These are phyloP conservation scores for Strigamia maritima DNA, from an alignment of 2,888 invertebrate genomes.

Conservation along the genomic window DNA sequence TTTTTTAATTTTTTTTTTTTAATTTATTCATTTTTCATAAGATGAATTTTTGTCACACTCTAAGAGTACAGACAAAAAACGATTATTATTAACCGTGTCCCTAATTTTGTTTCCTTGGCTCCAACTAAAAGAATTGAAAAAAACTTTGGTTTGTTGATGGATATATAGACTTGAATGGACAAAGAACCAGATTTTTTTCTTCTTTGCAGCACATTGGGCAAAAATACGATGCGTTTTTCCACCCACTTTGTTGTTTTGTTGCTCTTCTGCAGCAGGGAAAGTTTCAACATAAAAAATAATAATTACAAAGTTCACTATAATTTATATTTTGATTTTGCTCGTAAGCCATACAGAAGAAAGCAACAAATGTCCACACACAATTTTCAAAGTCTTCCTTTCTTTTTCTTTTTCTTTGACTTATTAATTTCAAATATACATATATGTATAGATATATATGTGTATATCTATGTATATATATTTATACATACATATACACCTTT, in stretches of 20 bases:
- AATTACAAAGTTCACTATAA: conserved; percentile 36
- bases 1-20: conserved; percentile 16
- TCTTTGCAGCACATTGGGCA: conserved; percentile 28
- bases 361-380: too few species aligned
- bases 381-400: neutral
- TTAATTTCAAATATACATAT: too few species aligned
- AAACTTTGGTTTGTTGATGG: too few species aligned
- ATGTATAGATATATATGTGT: too few species aligned
- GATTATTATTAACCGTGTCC: too few species aligned
- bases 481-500: too few species aligned
- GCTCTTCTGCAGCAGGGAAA: too few species aligned
- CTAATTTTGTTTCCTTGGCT: neutral
- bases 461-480: too few species aligned
- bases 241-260: too few species aligned
- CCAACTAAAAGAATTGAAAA: neutral
- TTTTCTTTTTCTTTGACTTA: too few species aligned
- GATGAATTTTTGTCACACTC: conserved; percentile 5
- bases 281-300: conserved; percentile 38
- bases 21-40: neutral
- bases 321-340: conserved; percentile 38
- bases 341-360: conserved; percentile 37
- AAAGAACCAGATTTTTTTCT: neutral
- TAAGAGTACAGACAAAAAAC: neutral
- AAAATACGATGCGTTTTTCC: too few species aligned
- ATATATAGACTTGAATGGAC: neutral